These are phyloP conservation scores for Thinocorus orbignyianus DNA, from an alignment of 2,113 vertebrate species.

Conservation along the genomic window DNA sequence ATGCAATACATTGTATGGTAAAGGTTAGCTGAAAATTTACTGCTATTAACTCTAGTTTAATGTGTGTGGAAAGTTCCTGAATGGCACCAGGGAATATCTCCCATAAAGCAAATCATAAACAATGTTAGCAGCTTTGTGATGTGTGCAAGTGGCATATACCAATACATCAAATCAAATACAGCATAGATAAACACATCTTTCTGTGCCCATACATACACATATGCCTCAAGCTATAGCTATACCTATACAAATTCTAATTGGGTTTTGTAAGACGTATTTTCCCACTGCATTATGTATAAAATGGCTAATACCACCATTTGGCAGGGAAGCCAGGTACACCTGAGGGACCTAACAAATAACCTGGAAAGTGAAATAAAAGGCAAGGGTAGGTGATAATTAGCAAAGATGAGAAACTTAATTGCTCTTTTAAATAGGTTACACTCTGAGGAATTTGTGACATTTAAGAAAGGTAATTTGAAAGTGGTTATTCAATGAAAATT, in stretches of 20 bases:
- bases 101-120: not conserved
- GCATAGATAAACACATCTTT: not conserved
- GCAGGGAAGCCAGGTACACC: not conserved
- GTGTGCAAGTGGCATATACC: not conserved
- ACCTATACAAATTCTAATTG: not conserved
- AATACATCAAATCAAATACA: not conserved
- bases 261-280: not conserved
- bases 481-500: not conserved
- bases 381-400: not conserved
- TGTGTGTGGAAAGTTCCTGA: not conserved
- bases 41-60: not conserved
- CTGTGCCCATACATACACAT: not conserved
- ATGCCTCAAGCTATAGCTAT: not conserved
- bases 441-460: not conserved
- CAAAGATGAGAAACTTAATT: not conserved
- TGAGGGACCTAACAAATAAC: not conserved
- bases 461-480: not conserved
- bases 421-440: not conserved
- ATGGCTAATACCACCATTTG: not conserved
- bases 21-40: not conserved
- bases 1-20: not conserved
- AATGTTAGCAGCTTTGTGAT: not conserved
- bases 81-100: not conserved
- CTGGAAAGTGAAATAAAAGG: not conserved
- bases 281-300: not conserved